Evolutionary conservation across 2,113 vertebrate genomes (phyloP), one percentile per base, ranked within the genome.

Genomic region (Eonycteris spelaea): DNA sequence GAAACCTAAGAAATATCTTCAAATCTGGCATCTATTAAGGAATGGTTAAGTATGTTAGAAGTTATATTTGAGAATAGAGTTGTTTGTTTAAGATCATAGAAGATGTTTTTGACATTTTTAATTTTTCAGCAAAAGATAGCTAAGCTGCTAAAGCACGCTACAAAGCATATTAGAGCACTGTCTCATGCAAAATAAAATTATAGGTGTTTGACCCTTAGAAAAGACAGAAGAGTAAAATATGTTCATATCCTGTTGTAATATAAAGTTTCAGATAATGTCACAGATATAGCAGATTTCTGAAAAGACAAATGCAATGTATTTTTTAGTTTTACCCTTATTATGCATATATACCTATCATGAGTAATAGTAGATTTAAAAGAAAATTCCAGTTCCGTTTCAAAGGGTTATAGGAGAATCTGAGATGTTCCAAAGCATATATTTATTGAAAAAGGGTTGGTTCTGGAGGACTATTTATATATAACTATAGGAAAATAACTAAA

Each of bases 341-440:
- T 2, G 12, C 14, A 43, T 22, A 11, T 0, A 2, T 14, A 79
- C 22, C 53, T 51, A n/a, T 88, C 79, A 43, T 30, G 43, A 30
- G 7, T 83, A 19, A 43, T 40, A 4, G n/a, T 84, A 15, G 6
- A 77, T 88, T 80, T 95, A 59, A 94, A 91, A 75, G 53, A 86
- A 92, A 86, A 88, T 77, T 84, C 61, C 67, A 93, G 30, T 22
- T 82, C 65, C 59, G 18, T 96, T 48, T 89, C 21, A 91, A 68
- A 35, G n/a, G 22, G 68, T 93, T 59, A 67, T 73, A 35, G 40
- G 48, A 77, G 73, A 83, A 51, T 63, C 21, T 74, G n/a, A 77
- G 43, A 61, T 79, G 9, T 67, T 61, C 9, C 26, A 92, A 28
- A 9, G 87, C 1, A 21, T 71, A 33, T 45, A 40, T 65, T 88